phyloP scores from a whole-genome alignment of 2,888 invertebrate species.

The Cylindroiulus punctatus region DNA sequence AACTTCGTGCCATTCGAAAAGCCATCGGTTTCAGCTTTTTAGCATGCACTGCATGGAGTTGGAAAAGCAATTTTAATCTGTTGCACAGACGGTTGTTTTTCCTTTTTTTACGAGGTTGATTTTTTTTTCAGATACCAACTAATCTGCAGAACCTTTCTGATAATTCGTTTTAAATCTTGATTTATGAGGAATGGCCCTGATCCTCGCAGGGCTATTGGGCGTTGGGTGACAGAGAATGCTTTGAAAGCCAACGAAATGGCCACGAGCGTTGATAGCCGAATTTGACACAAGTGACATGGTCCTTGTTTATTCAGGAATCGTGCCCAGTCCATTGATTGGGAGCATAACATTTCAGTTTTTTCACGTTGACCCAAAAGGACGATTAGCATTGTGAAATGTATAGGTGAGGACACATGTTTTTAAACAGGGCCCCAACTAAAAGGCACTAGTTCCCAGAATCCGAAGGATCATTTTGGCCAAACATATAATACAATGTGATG shows the following conservation, averaged over 20 bases:
- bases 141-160: background rate
- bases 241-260: background rate
- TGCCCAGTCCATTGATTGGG: no score
- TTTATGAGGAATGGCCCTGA: slow-evolving; percentile 3
- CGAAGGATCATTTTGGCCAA: no score
- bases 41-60: background rate
- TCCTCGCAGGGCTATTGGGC: background rate
- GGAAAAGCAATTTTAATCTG: background rate
- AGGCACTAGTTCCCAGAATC: no score
- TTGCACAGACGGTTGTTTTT: background rate
- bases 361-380: no score
- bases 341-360: no score
- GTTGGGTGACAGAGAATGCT: background rate
- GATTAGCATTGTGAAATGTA: no score
- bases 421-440: no score
- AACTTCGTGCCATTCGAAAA: background rate
- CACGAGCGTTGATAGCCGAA: background rate
- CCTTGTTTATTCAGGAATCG: no score
- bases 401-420: no score
- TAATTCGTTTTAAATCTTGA: background rate
- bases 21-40: background rate
- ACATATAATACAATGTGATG: no score
- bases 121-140: background rate
- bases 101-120: background rate
- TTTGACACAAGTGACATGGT: no score